Percentiles rank a stretch among this genome's conserved stretches.
Evolutionary conservation across 2,888 invertebrate genomes (phyloP).

Genomic region (Odontocolon sp.): DNA sequence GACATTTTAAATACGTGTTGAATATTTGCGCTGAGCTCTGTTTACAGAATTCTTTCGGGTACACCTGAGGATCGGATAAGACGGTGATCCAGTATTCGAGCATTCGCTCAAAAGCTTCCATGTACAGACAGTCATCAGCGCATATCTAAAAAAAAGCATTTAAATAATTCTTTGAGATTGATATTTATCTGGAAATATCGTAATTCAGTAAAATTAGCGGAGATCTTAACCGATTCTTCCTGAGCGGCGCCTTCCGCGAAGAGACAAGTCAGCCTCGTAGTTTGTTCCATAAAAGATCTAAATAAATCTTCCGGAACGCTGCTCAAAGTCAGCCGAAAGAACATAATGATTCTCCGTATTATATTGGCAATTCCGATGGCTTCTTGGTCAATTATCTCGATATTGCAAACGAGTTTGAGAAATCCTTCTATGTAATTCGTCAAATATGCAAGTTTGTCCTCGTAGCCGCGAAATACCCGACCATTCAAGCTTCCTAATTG

Average conservation of each 20-base stretch:
- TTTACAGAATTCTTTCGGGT: constrained; percentile 78
- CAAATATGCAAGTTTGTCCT: constrained; percentile 83
- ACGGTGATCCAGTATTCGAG: constrained; percentile 86
- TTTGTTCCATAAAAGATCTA: constrained; percentile 84
- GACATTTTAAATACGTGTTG: constrained; percentile 90
- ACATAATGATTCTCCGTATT: constrained; percentile 84
- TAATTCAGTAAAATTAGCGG: no score
- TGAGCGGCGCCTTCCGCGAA: constrained; percentile 85
- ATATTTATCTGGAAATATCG: no score
- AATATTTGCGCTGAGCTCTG: constrained; percentile 85
- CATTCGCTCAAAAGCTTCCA: constrained; percentile 87
- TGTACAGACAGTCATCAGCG: constrained; percentile 83
- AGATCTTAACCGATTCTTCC: constrained; percentile 86
- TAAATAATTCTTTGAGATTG: background rate
- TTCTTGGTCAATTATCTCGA: constrained; percentile 85
- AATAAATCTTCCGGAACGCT: constrained; percentile 81
- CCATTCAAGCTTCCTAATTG: constrained; percentile 89
- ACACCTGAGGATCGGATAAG: constrained; percentile 80
- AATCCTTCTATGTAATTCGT: constrained; percentile 84
- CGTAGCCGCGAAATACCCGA: constrained; percentile 81
- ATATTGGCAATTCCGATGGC: constrained; percentile 87
- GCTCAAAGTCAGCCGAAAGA: constrained; percentile 82
- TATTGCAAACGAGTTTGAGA: constrained; percentile 84
- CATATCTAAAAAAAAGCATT: constrained; percentile 75
- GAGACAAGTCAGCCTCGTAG: constrained; percentile 85